Evolutionary conservation across 2,888 invertebrate genomes (phyloP), one percentile per base, ranked within the genome.

Genomic region (Zaprionus lineosus): DNA sequence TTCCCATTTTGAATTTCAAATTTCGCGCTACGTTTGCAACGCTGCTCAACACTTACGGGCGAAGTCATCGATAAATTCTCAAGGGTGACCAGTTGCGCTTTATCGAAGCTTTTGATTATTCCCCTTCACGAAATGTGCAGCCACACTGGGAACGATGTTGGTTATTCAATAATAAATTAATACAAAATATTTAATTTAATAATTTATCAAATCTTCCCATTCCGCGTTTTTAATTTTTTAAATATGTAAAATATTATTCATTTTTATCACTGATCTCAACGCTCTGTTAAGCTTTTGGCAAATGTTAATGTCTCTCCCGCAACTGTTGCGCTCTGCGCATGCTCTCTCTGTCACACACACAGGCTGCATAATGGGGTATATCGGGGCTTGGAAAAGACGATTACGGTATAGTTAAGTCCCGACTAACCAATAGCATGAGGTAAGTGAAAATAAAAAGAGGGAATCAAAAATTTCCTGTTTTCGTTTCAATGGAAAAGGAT

Each of bases 271-370:
- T 39, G 70, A 60, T 64, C 65, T 55, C 33, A 60, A 33, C 6
- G 31, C 44, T 47, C 62, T 62, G 66, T 61, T 67, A 60, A 16
- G 5, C 14, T 5, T 15, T 41, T 63, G 39, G 16, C 12, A 9
- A 62, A 62, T 63, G 65, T 65, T 70, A 19, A 36, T 28, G 65
- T 70, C 70, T 3, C 31, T 29, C 11, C 47, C 52, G 65, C 65
- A 70, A 44, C 70, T 65, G 70, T 68, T 70, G 70, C 60, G 55
- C 65, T 55, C 65, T 56, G 70, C 70, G 68, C 68, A 70, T 52
- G 55, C 47, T 65, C 70, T 68, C 70, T 48, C 55, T 44, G 47
- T 48, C 28, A 7, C 19, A 52, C 46, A 51, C 46, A 55, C 47
- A 37, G 29, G 29, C 37, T 46, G 21, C 3, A 3, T 6, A 6